Percentiles rank a stretch among this genome's conserved stretches.
phyloP scores from a whole-genome alignment of 2,113 vertebrate genomes.

The Psophia crepitans region DNA sequence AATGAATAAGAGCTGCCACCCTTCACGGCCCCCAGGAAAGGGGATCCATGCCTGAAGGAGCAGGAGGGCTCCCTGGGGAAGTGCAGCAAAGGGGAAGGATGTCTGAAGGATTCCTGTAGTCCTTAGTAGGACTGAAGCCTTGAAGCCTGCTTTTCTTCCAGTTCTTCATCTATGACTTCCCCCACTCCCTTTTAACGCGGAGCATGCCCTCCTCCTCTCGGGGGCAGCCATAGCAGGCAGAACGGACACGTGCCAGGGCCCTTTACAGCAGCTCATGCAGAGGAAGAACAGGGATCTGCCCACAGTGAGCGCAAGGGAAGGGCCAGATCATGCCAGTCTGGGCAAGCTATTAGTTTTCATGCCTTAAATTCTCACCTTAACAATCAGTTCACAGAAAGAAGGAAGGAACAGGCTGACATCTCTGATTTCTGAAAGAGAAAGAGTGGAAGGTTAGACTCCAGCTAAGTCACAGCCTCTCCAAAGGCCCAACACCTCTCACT shows the following conservation, averaged over 20 bases:
- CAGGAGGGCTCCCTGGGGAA: not conserved
- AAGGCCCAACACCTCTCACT: not conserved
- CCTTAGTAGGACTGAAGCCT: not conserved
- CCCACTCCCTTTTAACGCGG: not conserved
- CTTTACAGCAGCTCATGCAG: not conserved
- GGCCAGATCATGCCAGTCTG: not conserved
- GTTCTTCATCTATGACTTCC: not conserved
- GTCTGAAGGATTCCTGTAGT: not conserved
- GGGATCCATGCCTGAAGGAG: not conserved
- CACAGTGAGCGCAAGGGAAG: not conserved
- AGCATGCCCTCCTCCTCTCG: not conserved
- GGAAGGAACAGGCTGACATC: not conserved
- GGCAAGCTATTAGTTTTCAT: not conserved
- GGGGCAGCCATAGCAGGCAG: not conserved
- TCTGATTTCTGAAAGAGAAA: constrained; percentile 18
- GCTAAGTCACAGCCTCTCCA: not conserved
- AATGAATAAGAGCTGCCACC: not conserved
- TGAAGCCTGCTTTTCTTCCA: not conserved
- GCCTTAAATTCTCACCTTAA: constrained; percentile 57
- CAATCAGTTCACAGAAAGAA: not conserved
- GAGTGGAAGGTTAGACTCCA: not conserved
- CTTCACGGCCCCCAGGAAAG: not conserved
- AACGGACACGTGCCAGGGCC: not conserved
- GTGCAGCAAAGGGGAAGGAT: not conserved
- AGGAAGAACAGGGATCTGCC: not conserved